Conservation (phyloP, 2,888 invertebrate genomes). For the Chymomyza procnemis region DNA sequence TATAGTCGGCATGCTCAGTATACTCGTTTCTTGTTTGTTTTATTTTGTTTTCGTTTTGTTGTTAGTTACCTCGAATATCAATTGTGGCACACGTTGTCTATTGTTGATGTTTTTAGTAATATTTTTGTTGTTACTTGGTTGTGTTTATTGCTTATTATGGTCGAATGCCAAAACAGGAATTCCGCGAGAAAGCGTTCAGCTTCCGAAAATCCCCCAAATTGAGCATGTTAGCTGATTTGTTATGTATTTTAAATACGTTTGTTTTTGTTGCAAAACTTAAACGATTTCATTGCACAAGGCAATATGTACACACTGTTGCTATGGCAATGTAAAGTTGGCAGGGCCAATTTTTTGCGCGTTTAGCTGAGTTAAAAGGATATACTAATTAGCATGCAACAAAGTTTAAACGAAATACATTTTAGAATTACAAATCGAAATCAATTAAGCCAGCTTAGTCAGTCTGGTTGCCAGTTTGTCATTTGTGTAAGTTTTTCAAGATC, state of each 20-base stretch:
- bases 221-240: background rate
- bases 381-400: too few relatives aligned
- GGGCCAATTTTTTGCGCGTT: background rate
- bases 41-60: slow-evolving; percentile 9
- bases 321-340: background rate
- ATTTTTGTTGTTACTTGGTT: too few relatives aligned
- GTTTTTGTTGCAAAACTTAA: background rate
- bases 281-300: background rate
- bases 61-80: slow-evolving; percentile 47
- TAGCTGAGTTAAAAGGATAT: too few relatives aligned
- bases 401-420: too few relatives aligned
- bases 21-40: slow-evolving; percentile 27
- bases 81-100: slow-evolving; percentile 25
- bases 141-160: background rate
- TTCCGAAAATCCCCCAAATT: background rate
- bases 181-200: background rate
- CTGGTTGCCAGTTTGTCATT: too few relatives aligned
- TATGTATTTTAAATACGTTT: background rate
- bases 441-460: too few relatives aligned
- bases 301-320: background rate
- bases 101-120: background rate
- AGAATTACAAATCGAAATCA: too few relatives aligned
- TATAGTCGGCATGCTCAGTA: too few relatives aligned
- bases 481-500: too few relatives aligned
- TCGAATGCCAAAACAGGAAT: background rate